These are phyloP conservation scores for Xanthia icteritia DNA, from an alignment of 2,888 invertebrate genomes.

Conservation along the genomic window DNA sequence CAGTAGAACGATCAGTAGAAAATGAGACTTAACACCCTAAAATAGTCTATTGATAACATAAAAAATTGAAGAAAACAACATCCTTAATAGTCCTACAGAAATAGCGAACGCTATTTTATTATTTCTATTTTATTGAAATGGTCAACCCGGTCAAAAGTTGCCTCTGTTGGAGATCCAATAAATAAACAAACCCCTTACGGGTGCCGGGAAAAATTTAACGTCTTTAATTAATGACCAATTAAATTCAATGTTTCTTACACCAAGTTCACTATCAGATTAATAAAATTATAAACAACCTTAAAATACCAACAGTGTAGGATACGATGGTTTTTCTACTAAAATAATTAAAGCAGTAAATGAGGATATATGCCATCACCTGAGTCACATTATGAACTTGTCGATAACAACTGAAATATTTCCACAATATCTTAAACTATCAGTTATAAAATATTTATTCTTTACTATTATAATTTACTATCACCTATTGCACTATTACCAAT, in stretches of 20 bases:
- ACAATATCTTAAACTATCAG: no score
- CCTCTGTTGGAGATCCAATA: no score
- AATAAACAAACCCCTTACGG: no score
- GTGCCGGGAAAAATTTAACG: neutral
- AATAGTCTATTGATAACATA: neutral
- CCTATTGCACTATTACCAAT: no score
- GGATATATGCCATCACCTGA: neutral
- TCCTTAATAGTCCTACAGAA: neutral
- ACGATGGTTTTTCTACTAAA: neutral
- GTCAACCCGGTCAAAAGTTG: no score
- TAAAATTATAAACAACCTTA: neutral
- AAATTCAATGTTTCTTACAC: conserved; percentile 1
- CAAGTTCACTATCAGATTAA: neutral
- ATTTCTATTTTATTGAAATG: no score
- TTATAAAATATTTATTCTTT: no score
- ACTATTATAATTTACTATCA: no score
- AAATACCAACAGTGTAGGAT: neutral
- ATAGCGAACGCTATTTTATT: no score
- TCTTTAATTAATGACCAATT: neutral
- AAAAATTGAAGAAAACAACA: neutral
- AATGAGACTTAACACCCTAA: neutral
- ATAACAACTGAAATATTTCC: neutral
- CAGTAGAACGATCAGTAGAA: no score
- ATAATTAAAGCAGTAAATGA: neutral
- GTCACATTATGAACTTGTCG: conserved; percentile 1